Evolutionary conservation across 2,113 vertebrate species (phyloP).

Genomic region (Trichomycterus rosablanca): DNA sequence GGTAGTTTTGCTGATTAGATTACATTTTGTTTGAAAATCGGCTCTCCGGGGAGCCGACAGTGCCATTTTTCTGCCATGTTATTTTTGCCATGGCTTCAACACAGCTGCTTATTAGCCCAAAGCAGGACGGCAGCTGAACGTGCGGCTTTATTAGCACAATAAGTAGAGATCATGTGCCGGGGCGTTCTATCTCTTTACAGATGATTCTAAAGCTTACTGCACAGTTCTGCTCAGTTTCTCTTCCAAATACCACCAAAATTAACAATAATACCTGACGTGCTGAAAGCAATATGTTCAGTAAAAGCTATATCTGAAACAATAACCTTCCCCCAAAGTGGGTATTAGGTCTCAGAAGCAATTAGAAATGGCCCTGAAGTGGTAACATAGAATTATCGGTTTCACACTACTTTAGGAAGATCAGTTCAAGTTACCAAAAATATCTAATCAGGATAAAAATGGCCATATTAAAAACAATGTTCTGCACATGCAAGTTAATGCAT

Average conservation of each 20-base stretch:
- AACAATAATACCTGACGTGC: constrained; percentile 16
- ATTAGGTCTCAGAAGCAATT: constrained; percentile 29
- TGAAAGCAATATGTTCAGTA: constrained; percentile 1
- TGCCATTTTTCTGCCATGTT: constrained; percentile 12
- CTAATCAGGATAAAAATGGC: background rate
- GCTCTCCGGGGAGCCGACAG: constrained; percentile 18
- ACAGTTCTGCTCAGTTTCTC: constrained; percentile 13
- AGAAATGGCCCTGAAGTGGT: constrained; percentile 10
- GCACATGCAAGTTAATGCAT: too few relatives aligned
- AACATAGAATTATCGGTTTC: background rate
- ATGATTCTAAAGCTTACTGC: constrained; percentile 17
- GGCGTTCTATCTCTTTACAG: background rate
- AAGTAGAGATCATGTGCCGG: background rate
- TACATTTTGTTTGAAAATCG: constrained; percentile 24
- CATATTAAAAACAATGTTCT: background rate
- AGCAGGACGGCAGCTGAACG: background rate
- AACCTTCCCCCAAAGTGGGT: constrained; percentile 20
- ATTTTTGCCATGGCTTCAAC: constrained; percentile 21
- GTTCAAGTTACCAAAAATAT: constrained; percentile 12
- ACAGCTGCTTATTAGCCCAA: constrained; percentile 1
- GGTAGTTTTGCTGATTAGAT: constrained; percentile 29
- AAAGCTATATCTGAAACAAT: constrained; percentile 5
- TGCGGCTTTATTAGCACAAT: background rate
- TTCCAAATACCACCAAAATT: constrained; percentile 5
- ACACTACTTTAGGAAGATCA: background rate